Percentiles rank a stretch among this genome's conserved stretches.
phyloP scores from a whole-genome alignment of 2,113 vertebrate genomes.

The Hypomesus transpacificus region DNA sequence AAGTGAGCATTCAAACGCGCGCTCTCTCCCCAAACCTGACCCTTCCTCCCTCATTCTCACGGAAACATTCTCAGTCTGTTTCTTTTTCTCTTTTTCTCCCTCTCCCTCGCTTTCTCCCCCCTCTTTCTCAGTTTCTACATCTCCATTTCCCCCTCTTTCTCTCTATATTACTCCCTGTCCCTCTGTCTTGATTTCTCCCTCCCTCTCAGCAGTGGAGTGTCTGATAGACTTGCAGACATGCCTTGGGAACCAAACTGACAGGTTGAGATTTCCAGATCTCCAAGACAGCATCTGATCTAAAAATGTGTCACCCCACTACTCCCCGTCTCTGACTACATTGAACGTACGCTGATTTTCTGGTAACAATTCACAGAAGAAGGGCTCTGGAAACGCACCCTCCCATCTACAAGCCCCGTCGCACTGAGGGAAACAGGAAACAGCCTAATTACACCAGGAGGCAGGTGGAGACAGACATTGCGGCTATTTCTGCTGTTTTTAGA shows the following conservation, averaged over 20 bases:
- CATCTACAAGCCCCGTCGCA: too few species aligned
- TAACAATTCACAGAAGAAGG: too few species aligned
- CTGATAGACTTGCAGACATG: constrained; percentile 10
- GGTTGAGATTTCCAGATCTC: neutral
- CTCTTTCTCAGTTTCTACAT: constrained; percentile 6
- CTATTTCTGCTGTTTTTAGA: too few species aligned
- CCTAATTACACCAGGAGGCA: too few species aligned
- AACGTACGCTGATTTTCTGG: neutral
- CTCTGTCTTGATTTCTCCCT: neutral
- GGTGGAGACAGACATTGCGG: too few species aligned
- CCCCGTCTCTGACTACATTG: constrained; percentile 12
- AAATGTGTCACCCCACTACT: neutral
- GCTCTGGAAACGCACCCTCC: too few species aligned
- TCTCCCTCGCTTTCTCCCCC: constrained; percentile 32
- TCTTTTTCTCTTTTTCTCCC: constrained; percentile 1
- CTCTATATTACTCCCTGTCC: neutral
- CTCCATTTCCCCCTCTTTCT: neutral
- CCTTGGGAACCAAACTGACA: neutral
- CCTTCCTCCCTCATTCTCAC: neutral
- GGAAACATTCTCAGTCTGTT: constrained; percentile 1
- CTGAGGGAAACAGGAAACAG: too few species aligned
- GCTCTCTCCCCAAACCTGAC: neutral
- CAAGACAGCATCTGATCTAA: constrained; percentile 27
- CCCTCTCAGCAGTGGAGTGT: constrained; percentile 8
- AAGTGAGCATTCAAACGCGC: neutral